A percentile compares a stretch with the other conserved stretches of the same genome.
Conservation (phyloP, 2,797 vertebrate species). For the Chelon labrosus region DNA sequence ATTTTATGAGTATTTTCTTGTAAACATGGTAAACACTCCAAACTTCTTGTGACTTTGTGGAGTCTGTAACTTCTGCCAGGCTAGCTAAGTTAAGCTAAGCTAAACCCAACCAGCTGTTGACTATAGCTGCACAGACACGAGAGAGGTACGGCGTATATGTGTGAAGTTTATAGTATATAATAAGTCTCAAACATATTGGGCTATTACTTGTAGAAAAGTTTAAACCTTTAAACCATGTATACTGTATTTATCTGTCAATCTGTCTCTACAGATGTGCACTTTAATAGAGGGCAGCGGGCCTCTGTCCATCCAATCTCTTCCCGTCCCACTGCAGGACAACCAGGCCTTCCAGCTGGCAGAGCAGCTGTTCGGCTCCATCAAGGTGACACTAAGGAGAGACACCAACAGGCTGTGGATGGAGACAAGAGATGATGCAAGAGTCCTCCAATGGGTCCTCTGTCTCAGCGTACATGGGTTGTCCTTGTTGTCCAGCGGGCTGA, state of each 20-base stretch:
- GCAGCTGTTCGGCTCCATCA: slow-evolving; percentile 81
- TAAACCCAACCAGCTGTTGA: neutral
- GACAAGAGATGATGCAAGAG: slow-evolving; percentile 49
- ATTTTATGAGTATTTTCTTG: too few relatives aligned
- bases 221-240: neutral
- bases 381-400: slow-evolving; percentile 80
- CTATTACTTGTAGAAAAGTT: too few relatives aligned
- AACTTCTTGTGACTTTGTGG: too few relatives aligned
- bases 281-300: slow-evolving; percentile 39
- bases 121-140: neutral
- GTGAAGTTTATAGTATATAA: too few relatives aligned
- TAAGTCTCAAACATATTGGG: too few relatives aligned
- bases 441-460: slow-evolving; percentile 81
- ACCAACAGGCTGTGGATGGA: slow-evolving; percentile 73
- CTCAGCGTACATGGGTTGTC: slow-evolving; percentile 84
- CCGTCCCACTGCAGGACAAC: slow-evolving; percentile 77
- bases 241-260: neutral
- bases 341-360: slow-evolving; percentile 79
- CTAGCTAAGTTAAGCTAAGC: neutral
- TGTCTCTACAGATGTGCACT: slow-evolving; percentile 45
- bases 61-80: neutral
- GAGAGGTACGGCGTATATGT: too few relatives aligned
- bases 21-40: too few relatives aligned
- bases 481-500: slow-evolving; percentile 43
- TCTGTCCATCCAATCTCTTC: slow-evolving; percentile 69